Evolutionary conservation across 2,113 vertebrate species (phyloP).

Genomic region (Epinephelus lanceolatus): DNA sequence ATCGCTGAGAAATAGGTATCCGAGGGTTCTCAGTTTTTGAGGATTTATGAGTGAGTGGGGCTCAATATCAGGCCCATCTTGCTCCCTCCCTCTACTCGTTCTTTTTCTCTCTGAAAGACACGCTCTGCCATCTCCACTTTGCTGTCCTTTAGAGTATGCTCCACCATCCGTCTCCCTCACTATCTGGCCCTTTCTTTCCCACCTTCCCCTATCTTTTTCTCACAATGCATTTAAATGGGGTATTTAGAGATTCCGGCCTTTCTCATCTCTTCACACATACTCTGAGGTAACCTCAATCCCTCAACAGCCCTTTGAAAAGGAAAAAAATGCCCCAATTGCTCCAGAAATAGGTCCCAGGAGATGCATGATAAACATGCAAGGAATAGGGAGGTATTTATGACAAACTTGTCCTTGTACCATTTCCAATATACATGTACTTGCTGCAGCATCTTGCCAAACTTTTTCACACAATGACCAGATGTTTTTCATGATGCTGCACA

Average conservation of each 20-base stretch:
- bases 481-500: conserved; percentile 40
- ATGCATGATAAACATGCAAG: conserved; percentile 43
- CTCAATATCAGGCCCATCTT: conserved; percentile 59
- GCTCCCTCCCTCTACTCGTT: background rate
- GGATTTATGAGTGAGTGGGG: conserved; percentile 68
- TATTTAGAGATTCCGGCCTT: conserved; percentile 72
- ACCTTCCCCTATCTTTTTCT: conserved; percentile 64
- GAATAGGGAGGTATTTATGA: conserved; percentile 31
- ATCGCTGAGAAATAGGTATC: conserved; percentile 38
- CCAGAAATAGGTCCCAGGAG: conserved; percentile 45
- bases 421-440: conserved; percentile 15
- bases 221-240: conserved; percentile 82
- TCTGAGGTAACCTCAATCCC: conserved; percentile 66
- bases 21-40: conserved; percentile 39
- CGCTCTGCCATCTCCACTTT: conserved; percentile 59
- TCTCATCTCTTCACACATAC: conserved; percentile 56
- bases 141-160: conserved; percentile 74
- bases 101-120: conserved; percentile 57
- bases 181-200: conserved; percentile 63
- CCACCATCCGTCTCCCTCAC: conserved; percentile 66
- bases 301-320: conserved; percentile 57
- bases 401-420: conserved; percentile 36
- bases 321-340: conserved; percentile 55
- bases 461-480: conserved; percentile 45
- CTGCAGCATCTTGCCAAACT: conserved; percentile 11